These are phyloP conservation scores for Aporrectodea caliginosa DNA, from an alignment of 1,140 invertebrate genomes.

Conservation along the genomic window DNA sequence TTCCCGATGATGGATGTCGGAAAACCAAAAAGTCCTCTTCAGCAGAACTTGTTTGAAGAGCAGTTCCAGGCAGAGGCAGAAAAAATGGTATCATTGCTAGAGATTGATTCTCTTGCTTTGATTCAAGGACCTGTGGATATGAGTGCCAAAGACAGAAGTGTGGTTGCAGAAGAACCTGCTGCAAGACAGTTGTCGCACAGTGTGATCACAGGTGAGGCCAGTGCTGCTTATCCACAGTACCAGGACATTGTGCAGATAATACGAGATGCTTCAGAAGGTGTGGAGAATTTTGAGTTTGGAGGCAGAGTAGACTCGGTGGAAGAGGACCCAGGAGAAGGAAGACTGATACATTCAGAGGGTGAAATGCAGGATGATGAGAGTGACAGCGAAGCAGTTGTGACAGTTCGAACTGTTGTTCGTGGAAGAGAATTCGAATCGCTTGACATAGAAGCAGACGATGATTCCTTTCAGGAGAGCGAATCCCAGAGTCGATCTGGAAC, in stretches of 20 bases:
- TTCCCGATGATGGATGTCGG: conserved; percentile 89
- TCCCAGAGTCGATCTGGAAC: conserved; percentile 58
- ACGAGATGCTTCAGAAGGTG: conserved; percentile 61
- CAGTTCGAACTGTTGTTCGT: conserved; percentile 50
- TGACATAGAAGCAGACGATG: conserved; percentile 45
- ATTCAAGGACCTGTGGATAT: conserved; percentile 18
- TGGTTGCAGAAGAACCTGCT: not conserved
- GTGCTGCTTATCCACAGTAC: conserved; percentile 16
- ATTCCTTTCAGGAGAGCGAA: conserved; percentile 46
- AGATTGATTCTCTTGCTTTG: conserved; percentile 69
- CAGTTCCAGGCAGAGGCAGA: conserved; percentile 48
- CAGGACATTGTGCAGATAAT: conserved; percentile 35
- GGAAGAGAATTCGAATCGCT: conserved; percentile 62
- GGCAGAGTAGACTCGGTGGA: conserved; percentile 61
- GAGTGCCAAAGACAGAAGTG: too few species aligned
- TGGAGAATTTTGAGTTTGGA: conserved; percentile 63
- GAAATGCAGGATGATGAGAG: conserved; percentile 68
- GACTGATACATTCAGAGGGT: too few species aligned
- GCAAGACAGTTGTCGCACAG: not conserved
- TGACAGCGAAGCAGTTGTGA: conserved; percentile 54
- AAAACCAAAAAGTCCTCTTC: conserved; percentile 74
- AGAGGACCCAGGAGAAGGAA: too few species aligned
- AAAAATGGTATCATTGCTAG: conserved; percentile 67
- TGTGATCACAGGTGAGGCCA: too few species aligned
- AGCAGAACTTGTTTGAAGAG: conserved; percentile 43